These are phyloP conservation scores for Bradypus variegatus DNA, from an alignment of 2,797 vertebrate genomes.

Conservation along the genomic window DNA sequence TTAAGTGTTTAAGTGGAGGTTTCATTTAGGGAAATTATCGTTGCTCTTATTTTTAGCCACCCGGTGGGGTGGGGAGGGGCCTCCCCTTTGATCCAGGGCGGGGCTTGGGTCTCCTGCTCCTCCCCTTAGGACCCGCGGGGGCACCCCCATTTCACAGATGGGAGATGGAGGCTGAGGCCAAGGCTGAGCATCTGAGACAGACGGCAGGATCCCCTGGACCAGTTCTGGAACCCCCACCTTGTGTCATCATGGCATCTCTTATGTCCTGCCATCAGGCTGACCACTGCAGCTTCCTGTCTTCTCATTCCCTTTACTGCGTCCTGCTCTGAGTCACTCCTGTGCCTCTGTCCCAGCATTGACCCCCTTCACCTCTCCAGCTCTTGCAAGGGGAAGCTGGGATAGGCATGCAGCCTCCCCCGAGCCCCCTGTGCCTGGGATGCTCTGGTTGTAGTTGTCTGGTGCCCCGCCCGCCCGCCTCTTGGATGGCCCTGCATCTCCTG, in stretches of 20 bases:
- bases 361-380: not conserved
- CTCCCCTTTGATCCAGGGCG: not conserved
- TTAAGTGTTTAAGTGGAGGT: conserved; percentile 80
- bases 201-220: no score
- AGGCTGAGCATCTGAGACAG: fast-evolving
- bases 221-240: not conserved
- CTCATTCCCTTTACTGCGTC: not conserved
- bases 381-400: not conserved
- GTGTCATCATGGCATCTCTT: not conserved
- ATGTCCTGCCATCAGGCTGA: not conserved
- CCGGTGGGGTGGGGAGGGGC: conserved; percentile 36
- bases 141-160: not conserved
- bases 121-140: not conserved
- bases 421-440: not conserved
- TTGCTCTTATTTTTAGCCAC: conserved; percentile 78
- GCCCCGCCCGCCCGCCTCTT: not conserved
- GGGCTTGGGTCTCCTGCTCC: not conserved
- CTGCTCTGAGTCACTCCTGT: not conserved
- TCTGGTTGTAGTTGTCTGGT: not conserved
- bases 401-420: not conserved
- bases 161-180: not conserved
- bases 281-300: not conserved
- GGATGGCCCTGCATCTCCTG: not conserved
- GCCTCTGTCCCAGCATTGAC: not conserved
- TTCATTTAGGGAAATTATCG: conserved; percentile 77